Percentiles rank a stretch among this genome's conserved stretches.
Conservation (phyloP, 2,888 invertebrate species). For the Psylliodes chrysocephalus region DNA sequence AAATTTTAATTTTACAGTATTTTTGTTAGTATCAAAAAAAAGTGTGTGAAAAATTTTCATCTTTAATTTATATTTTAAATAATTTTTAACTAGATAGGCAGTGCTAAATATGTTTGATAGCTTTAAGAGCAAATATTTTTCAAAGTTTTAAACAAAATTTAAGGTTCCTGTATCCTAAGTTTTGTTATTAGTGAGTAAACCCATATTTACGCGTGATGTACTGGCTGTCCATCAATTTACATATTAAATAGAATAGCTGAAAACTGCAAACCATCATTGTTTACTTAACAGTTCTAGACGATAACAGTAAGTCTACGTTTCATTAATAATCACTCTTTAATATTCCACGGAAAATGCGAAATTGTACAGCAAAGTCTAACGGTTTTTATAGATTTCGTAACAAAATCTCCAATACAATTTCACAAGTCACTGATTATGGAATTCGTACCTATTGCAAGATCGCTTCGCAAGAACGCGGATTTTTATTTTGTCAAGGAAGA, state of each 20-base stretch:
- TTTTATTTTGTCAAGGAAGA: neutral
- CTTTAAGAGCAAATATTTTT: no score
- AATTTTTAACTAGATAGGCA: no score
- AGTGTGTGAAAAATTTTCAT: no score
- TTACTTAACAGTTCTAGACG: constrained; percentile 24
- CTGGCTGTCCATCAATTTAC: constrained; percentile 3
- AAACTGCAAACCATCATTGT: constrained; percentile 14
- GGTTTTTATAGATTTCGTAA: constrained; percentile 20
- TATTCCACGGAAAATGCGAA: constrained; percentile 24
- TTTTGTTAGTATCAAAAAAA: no score
- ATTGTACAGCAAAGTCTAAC: constrained; percentile 22
- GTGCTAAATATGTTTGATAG: no score
- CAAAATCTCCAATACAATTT: constrained; percentile 16
- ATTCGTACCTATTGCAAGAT: constrained; percentile 5
- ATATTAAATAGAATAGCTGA: constrained; percentile 15
- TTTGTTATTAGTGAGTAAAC: neutral
- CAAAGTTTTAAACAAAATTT: no score
- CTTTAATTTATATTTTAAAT: no score
- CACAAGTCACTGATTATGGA: constrained; percentile 22
- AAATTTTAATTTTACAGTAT: no score
- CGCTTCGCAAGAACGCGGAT: neutral
- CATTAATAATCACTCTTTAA: constrained; percentile 16
- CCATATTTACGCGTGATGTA: neutral
- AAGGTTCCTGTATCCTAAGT: no score
- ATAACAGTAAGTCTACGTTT: constrained; percentile 19